phyloP scores from a whole-genome alignment of 30 jellyfish, hydroid and myxozoan species.

The Cassiopea xamachana region DNA sequence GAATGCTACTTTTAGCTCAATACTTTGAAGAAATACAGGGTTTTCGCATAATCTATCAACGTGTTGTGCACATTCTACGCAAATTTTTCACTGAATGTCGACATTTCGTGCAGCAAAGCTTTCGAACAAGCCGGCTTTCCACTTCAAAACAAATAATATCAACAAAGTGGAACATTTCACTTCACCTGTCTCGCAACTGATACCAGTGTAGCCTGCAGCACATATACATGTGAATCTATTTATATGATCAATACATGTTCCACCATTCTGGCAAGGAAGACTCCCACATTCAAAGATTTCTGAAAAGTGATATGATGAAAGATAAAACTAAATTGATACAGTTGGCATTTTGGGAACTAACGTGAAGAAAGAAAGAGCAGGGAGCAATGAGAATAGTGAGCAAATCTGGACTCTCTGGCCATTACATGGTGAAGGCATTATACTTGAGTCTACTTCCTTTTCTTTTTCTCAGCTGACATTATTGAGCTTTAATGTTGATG shows the following conservation, averaged over 20 bases:
- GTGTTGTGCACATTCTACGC: neutral
- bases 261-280: constrained; percentile 42
- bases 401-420: neutral
- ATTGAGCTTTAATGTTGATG: too few species aligned
- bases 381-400: neutral
- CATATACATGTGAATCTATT: constrained; percentile 21
- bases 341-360: neutral
- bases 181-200: constrained; percentile 5
- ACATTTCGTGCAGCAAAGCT: neutral
- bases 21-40: neutral
- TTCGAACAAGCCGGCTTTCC: neutral
- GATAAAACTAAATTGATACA: neutral
- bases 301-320: neutral
- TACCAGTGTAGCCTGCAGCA: constrained; percentile 34
- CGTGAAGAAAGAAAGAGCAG: neutral
- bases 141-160: neutral
- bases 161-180: neutral
- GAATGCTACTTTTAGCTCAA: neutral
- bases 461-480: too few species aligned
- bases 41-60: neutral
- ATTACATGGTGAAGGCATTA: neutral
- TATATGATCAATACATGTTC: constrained; percentile 28
- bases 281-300: constrained; percentile 37
- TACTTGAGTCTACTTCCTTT: too few species aligned
- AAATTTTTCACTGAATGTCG: neutral